These are phyloP conservation scores for Stichopus chloronotus DNA, from an alignment of 35 echinoderm and acorn worm species.

Conservation along the genomic window DNA sequence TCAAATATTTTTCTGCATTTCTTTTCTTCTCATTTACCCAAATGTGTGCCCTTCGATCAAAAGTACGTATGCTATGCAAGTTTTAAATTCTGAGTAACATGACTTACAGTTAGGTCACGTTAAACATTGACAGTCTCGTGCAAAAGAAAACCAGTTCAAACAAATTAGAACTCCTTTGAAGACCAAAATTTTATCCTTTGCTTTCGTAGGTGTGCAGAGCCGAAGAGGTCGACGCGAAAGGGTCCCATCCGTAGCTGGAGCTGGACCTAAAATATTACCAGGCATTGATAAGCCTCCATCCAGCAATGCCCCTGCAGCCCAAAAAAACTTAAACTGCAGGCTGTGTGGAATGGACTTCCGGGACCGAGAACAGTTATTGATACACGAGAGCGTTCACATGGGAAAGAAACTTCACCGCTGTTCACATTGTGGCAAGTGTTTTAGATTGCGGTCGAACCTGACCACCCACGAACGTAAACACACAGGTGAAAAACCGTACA, in stretches of 20 bases:
- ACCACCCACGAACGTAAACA: constrained; percentile 61
- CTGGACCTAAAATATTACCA: constrained; percentile 26
- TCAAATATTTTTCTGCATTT: too few species aligned
- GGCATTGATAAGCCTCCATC: constrained; percentile 8
- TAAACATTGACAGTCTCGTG: not conserved
- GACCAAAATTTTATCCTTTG: constrained; percentile 29
- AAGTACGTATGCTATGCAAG: too few species aligned
- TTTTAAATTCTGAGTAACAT: not conserved
- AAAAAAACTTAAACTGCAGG: constrained; percentile 42
- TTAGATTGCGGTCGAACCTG: constrained; percentile 31
- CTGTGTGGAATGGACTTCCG: constrained; percentile 42
- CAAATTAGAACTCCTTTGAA: constrained; percentile 6
- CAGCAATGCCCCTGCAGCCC: not conserved
- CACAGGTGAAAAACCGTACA: constrained; percentile 73
- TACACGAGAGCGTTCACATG: constrained; percentile 41
- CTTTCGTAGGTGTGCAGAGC: constrained; percentile 33
- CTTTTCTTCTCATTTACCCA: too few species aligned
- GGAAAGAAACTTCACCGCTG: constrained; percentile 57
- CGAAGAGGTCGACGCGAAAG: too few species aligned
- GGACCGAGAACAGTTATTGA: constrained; percentile 27
- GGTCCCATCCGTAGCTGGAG: not conserved
- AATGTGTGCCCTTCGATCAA: too few species aligned
- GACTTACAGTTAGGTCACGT: not conserved
- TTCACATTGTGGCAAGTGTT: constrained; percentile 38
- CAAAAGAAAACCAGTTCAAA: not conserved